phyloP scores from a whole-genome alignment of 2,113 vertebrate species.

The Cairina moschata region DNA sequence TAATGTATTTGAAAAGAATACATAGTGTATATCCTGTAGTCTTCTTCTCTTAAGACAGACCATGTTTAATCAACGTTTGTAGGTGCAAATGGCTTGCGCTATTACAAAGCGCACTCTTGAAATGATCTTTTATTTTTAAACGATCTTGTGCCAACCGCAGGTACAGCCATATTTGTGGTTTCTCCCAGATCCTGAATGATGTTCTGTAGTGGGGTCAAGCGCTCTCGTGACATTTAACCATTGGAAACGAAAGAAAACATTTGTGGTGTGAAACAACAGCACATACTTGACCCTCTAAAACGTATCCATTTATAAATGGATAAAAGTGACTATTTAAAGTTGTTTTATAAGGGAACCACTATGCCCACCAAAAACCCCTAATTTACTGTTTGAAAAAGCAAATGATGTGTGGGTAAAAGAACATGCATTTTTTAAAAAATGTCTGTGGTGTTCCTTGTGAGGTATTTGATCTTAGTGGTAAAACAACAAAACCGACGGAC shows the following conservation, averaged over 20 bases:
- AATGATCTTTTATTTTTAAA: constrained; percentile 62
- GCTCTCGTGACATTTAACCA: constrained; percentile 68
- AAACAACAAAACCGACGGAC: constrained; percentile 57
- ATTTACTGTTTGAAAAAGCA: constrained; percentile 77
- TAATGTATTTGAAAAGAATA: not conserved
- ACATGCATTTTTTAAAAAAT: constrained; percentile 69
- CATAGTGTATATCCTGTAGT: too few relatives aligned
- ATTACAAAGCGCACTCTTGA: constrained; percentile 47
- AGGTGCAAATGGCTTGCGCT: not conserved
- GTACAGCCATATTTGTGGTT: constrained; percentile 50
- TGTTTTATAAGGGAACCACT: constrained; percentile 76
- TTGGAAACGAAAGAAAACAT: constrained; percentile 76
- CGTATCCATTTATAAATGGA: constrained; percentile 75
- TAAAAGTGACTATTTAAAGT: constrained; percentile 78
- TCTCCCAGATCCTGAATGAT: constrained; percentile 57
- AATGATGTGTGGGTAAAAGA: constrained; percentile 74
- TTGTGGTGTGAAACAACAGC: constrained; percentile 75
- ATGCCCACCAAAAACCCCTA: constrained; percentile 70
- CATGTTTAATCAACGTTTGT: not conserved
- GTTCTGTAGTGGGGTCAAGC: constrained; percentile 62
- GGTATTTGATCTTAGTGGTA: constrained; percentile 69
- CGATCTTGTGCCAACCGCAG: constrained; percentile 42
- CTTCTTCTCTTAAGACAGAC: not conserved
- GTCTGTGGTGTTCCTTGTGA: constrained; percentile 69
- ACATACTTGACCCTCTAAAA: constrained; percentile 70